Evolutionary conservation across 37 sponge, comb jelly and placozoan species (phyloP), one percentile per base, ranked within the genome.

Genomic region (Dysidea cf. avara): DNA sequence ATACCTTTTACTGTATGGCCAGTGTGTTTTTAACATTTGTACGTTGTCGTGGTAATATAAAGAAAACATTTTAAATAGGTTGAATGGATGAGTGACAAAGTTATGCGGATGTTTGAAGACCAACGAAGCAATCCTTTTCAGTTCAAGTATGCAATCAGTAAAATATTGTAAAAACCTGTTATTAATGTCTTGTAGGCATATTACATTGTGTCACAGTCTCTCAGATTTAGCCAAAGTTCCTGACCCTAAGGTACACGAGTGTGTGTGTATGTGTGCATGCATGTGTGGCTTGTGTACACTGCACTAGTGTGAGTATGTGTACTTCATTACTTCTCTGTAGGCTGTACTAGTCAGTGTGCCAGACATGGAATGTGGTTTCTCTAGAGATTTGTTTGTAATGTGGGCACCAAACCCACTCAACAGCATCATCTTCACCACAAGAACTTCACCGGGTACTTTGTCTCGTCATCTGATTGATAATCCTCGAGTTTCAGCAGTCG

Each of bases 61-160:
- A n/a, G n/a, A n/a, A n/a, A n/a, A n/a, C n/a, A n/a, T n/a, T n/a
- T n/a, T n/a, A n/a, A n/a, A n/a, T 60, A 91, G 96, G 90, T 98
- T 58, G 99, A 98, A 72, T 98, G 99, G 99, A 99, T 99, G 99
- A 90, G 96, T 61, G 99, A 99, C 30, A 94, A 90, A 56, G 87
- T 99, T 35, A 84, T 92, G 80, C 83, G 85, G 54, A 83, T 79
- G 81, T 95, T 95, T 68, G 96, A 94, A 65, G 99, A 98, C 31
- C 52, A 71, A 63, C 64, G 93, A 32, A 87, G 61, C 22, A 92
- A 92, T 39, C 93, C 93, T 7, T 99, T 99, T 71, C 96, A 99
- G 66, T 99, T 99, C 84, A 93, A 86, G 88, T 94, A 50, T 20
- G 84, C 56, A 31, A 17, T 39, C 47, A 11, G 28, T 24, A 20